These are phyloP conservation scores for Crotalus tigris DNA, from an alignment of 2,113 vertebrate species.

Conservation along the genomic window DNA sequence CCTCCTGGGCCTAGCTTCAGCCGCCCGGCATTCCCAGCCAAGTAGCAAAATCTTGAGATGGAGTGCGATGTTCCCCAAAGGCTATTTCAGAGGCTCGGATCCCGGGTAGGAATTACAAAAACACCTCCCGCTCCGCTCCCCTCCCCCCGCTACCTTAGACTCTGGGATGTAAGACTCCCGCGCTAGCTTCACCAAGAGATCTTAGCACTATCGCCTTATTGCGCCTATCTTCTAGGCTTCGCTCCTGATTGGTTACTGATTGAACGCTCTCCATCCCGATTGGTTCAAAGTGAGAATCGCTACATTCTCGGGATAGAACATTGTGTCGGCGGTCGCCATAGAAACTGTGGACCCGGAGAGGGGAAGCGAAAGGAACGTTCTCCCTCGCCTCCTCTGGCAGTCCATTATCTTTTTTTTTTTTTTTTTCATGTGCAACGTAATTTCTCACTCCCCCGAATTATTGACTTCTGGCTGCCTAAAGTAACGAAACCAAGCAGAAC, in stretches of 20 bases:
- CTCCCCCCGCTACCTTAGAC: not conserved
- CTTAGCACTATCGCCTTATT: not conserved
- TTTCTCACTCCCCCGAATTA: not conserved
- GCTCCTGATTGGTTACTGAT: conserved; percentile 17
- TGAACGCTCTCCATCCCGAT: not conserved
- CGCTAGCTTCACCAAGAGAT: not conserved
- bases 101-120: not conserved
- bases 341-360: conserved; percentile 25
- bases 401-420: not conserved
- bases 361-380: not conserved
- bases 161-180: not conserved
- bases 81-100: not conserved
- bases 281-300: conserved; percentile 23
- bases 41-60: not conserved
- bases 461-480: not conserved
- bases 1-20: not conserved
- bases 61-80: not conserved
- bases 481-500: not conserved
- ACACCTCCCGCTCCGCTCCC: not conserved
- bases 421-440: not conserved
- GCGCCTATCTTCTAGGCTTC: not conserved
- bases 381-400: not conserved
- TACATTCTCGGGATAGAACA: not conserved
- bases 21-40: not conserved
- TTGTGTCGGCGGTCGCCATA: conserved; percentile 26